phyloP scores from a whole-genome alignment of 2,113 vertebrate genomes.

The Lonchura striata region DNA sequence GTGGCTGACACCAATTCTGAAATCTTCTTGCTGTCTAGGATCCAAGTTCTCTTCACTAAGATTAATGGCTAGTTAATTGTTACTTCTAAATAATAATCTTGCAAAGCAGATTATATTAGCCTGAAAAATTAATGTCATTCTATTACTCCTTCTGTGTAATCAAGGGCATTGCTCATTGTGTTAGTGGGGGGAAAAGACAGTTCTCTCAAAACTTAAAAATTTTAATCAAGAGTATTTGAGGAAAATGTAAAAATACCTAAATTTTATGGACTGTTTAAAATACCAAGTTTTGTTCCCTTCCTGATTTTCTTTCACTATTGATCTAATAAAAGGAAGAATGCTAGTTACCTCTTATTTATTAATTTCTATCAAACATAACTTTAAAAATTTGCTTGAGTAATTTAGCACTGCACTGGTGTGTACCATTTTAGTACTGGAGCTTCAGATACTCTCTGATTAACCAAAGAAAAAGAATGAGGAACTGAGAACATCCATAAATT shows the following conservation, averaged over 20 bases:
- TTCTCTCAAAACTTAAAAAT: background rate
- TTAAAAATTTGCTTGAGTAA: background rate
- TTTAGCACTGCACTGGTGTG: background rate
- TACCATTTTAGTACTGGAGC: background rate
- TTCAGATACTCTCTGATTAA: background rate
- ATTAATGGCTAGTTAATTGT: background rate
- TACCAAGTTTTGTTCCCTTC: background rate
- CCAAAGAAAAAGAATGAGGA: background rate
- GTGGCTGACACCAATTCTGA: background rate
- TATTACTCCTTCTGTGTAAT: background rate
- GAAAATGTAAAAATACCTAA: background rate
- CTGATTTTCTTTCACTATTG: background rate
- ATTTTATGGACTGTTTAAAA: background rate
- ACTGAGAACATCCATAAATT: background rate
- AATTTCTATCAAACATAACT: background rate
- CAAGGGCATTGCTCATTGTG: background rate
- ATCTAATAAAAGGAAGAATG: background rate
- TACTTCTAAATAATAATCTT: background rate
- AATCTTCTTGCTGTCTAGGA: background rate
- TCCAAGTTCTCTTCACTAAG: background rate
- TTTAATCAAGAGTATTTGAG: background rate
- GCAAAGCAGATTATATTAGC: background rate
- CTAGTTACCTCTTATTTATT: background rate
- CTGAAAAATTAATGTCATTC: background rate
- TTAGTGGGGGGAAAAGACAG: background rate